These are phyloP conservation scores for Drosophila kuntzei DNA, from an alignment of 2,888 invertebrate species.

Conservation along the genomic window DNA sequence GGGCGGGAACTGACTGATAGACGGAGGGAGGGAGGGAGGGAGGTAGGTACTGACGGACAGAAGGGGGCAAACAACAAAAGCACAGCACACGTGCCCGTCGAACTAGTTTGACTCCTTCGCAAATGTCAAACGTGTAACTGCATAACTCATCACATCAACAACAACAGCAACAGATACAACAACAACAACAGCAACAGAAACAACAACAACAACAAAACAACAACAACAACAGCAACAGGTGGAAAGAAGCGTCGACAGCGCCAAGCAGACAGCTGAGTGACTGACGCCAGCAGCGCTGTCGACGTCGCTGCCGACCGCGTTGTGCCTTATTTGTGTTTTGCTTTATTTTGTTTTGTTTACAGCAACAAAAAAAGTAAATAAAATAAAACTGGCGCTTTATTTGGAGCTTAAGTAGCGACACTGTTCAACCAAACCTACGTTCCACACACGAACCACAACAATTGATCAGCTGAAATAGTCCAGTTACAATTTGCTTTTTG, in stretches of 20 bases:
- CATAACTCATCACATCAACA: slow-evolving; percentile 79
- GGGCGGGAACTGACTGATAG: not conserved
- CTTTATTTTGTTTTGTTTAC: slow-evolving; percentile 44
- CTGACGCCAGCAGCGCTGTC: slow-evolving; percentile 19
- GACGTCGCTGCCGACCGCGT: slow-evolving; percentile 30
- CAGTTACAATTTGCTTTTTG: slow-evolving; percentile 35
- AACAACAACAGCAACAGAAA: slow-evolving; percentile 46
- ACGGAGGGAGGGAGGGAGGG: not conserved
- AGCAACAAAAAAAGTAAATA: slow-evolving; percentile 6
- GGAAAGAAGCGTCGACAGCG: slow-evolving; percentile 52
- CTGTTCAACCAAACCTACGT: not conserved
- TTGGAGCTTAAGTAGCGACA: slow-evolving; percentile 20
- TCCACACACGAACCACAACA: slow-evolving; percentile 9
- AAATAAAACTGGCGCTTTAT: not conserved
- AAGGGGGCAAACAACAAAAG: slow-evolving; percentile 55
- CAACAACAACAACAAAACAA: slow-evolving; percentile 28
- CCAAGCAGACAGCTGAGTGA: slow-evolving; percentile 21
- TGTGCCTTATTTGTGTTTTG: slow-evolving; percentile 47
- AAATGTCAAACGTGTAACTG: slow-evolving; percentile 83
- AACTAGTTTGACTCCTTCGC: slow-evolving; percentile 85
- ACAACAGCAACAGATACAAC: slow-evolving; percentile 30
- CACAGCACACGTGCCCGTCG: slow-evolving; percentile 82
- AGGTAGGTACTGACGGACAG: slow-evolving; percentile 16
- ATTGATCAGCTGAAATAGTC: slow-evolving; percentile 13
- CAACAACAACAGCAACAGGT: slow-evolving; percentile 57